Evolutionary conservation across 2,888 invertebrate genomes (phyloP).

Genomic region (Eustalomyia histrio): DNA sequence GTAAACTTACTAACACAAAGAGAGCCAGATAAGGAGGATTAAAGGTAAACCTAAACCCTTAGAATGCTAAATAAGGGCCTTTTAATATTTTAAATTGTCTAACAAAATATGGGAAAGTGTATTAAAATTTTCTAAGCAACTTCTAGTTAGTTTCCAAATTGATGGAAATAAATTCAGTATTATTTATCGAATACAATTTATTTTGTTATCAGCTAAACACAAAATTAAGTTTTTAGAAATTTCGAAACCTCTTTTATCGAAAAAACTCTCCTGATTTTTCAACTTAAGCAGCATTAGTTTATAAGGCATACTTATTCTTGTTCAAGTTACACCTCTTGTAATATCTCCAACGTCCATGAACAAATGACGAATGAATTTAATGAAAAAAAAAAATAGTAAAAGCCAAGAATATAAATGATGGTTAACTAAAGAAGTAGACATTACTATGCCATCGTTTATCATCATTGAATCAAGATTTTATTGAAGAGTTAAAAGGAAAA

Average conservation of each 20-base stretch:
- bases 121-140: too few species aligned
- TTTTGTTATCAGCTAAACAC: too few species aligned
- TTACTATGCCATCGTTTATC: conserved; percentile 48
- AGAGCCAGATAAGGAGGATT: background rate
- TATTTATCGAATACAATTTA: too few species aligned
- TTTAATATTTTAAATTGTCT: background rate
- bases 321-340: too few species aligned
- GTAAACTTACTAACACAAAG: conserved; percentile 32
- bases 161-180: too few species aligned
- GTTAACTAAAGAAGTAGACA: conserved; percentile 27
- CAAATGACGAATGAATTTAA: conserved; percentile 24
- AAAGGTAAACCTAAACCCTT: background rate
- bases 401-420: conserved; percentile 33
- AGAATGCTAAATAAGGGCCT: background rate
- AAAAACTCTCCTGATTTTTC: too few species aligned
- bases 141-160: too few species aligned
- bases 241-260: too few species aligned
- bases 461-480: conserved; percentile 43
- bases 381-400: background rate
- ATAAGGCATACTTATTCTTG: too few species aligned
- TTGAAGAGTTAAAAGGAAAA: conserved; percentile 18
- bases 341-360: too few species aligned
- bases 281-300: too few species aligned
- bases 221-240: too few species aligned
- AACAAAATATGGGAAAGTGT: background rate